These are phyloP conservation scores for Enteromius thamalakanensis DNA, from an alignment of 2,797 vertebrate genomes.

Conservation along the genomic window DNA sequence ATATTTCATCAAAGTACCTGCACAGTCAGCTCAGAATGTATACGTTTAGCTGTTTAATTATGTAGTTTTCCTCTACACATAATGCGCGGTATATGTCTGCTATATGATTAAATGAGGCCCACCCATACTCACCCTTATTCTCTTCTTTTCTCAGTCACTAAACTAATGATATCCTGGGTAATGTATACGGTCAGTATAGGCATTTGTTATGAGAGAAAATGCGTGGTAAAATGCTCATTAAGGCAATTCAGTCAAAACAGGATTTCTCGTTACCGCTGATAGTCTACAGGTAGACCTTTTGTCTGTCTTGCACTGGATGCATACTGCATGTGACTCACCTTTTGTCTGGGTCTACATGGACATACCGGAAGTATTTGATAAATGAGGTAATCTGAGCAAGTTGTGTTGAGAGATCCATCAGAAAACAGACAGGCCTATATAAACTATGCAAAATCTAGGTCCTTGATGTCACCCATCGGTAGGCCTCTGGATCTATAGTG, in stretches of 20 bases:
- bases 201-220: conserved; percentile 23
- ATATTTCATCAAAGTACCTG: conserved; percentile 42
- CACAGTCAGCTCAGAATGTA: conserved; percentile 20
- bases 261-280: not conserved
- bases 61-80: conserved; percentile 14
- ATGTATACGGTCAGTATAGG: not conserved
- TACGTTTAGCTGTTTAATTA: conserved; percentile 42
- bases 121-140: not conserved
- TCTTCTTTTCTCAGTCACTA: conserved; percentile 2
- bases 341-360: conserved; percentile 72
- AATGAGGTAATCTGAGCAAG: conserved; percentile 82
- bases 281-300: conserved; percentile 9
- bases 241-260: conserved; percentile 11
- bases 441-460: conserved; percentile 67
- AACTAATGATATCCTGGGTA: conserved; percentile 3
- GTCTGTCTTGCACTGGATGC: not conserved
- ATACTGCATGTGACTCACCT: conserved; percentile 63
- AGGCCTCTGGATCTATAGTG: conserved; percentile 65
- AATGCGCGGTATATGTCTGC: not conserved
- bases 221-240: conserved; percentile 21
- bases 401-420: conserved; percentile 81
- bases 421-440: conserved; percentile 75
- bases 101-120: conserved; percentile 25
- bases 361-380: conserved; percentile 77
- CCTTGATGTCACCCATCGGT: conserved; percentile 65